Evolutionary conservation across 2,113 vertebrate genomes (phyloP).

Genomic region (Lucifuga dentata): DNA sequence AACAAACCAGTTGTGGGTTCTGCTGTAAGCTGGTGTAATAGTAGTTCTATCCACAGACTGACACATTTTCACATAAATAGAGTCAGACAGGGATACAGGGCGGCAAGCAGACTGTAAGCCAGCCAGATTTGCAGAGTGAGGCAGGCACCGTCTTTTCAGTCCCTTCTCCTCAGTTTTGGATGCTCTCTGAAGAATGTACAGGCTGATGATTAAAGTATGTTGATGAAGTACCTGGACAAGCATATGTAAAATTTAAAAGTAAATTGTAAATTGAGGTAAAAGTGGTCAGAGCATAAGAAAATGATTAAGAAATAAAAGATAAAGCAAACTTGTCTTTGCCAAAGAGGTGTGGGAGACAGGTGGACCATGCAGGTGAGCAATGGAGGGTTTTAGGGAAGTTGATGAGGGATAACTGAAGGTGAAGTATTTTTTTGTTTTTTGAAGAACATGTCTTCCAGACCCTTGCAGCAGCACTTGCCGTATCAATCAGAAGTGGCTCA

Average conservation of each 20-base stretch:
- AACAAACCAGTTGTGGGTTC: not conserved
- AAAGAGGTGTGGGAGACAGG: not conserved
- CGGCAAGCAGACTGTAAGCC: slow-evolving; percentile 17
- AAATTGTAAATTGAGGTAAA: slow-evolving; percentile 24
- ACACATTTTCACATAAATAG: not conserved
- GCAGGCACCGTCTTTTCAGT: slow-evolving; percentile 8
- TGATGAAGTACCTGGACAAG: slow-evolving; percentile 24
- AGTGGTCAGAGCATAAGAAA: not conserved
- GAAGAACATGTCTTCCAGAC: slow-evolving; percentile 66
- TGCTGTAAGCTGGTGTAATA: slow-evolving; percentile 21
- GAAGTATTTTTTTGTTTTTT: slow-evolving; percentile 31
- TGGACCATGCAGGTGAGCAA: slow-evolving; percentile 12
- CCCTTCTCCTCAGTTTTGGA: not conserved
- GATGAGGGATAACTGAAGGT: slow-evolving; percentile 42
- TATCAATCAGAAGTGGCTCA: slow-evolving; percentile 64
- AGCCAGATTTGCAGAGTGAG: not conserved
- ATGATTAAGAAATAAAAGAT: not conserved
- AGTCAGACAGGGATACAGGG: not conserved
- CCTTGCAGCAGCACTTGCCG: slow-evolving; percentile 28
- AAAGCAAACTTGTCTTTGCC: not conserved
- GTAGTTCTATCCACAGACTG: slow-evolving; percentile 6
- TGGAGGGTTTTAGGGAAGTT: slow-evolving; percentile 53
- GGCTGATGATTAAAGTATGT: not conserved
- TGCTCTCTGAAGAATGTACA: slow-evolving; percentile 3
- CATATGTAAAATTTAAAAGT: slow-evolving; percentile 33